These are phyloP conservation scores for Philypnodon macrostomus DNA, from an alignment of 2,797 vertebrate species.

Conservation along the genomic window DNA sequence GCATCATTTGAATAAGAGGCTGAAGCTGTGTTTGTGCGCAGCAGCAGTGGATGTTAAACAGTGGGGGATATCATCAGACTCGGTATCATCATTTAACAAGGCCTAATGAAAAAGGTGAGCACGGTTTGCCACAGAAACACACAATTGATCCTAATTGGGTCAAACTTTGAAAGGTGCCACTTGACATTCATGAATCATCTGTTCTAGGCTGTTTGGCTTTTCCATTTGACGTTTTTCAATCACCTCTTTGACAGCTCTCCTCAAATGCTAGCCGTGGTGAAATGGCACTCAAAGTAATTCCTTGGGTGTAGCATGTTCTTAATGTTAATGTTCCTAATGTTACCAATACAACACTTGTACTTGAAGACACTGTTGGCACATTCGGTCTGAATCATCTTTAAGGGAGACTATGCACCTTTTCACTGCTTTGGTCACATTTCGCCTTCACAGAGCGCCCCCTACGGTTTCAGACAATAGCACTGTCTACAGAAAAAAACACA, in stretches of 20 bases:
- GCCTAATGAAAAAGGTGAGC: conserved; percentile 32
- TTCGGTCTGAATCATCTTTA: not conserved
- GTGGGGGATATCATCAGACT: conserved; percentile 26
- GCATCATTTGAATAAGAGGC: conserved; percentile 43
- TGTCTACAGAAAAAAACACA: too few relatives aligned
- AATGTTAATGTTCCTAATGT: conserved; percentile 5
- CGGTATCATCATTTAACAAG: conserved; percentile 26
- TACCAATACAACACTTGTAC: not conserved
- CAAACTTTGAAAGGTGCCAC: not conserved
- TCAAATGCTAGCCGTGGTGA: conserved; percentile 12
- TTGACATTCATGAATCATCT: conserved; percentile 23
- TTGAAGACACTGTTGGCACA: conserved; percentile 3
- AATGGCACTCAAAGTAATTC: conserved; percentile 10
- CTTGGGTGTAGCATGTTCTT: not conserved
- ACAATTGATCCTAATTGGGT: not conserved
- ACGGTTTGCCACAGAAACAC: not conserved
- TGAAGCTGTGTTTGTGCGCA: conserved; percentile 24
- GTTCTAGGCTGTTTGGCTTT: conserved; percentile 9
- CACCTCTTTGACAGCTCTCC: not conserved
- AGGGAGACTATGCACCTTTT: too few relatives aligned
- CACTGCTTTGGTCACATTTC: too few relatives aligned
- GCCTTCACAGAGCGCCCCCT: too few relatives aligned
- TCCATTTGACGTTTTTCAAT: conserved; percentile 3
- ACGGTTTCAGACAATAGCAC: too few relatives aligned
- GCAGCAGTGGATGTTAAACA: conserved; percentile 5